Percentiles rank a stretch among this genome's conserved stretches.
Conservation (phyloP, 2,888 invertebrate species). For the Drosophila neotestacea region DNA sequence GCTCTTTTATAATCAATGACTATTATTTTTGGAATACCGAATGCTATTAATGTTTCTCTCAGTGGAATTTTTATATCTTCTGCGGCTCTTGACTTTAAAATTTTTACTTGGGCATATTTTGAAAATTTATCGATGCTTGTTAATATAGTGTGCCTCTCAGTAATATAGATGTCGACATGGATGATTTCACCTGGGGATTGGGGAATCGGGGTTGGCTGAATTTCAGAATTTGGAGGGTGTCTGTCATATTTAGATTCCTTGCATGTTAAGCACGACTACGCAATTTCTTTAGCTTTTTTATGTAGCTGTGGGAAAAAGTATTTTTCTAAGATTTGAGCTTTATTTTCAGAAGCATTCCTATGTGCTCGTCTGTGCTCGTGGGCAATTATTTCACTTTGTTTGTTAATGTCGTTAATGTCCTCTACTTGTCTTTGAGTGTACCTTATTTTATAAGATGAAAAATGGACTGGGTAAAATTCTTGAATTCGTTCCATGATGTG, state of each 20-base stretch:
- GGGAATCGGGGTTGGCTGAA: slow-evolving; percentile 1
- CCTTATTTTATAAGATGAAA: not conserved
- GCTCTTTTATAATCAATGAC: not conserved
- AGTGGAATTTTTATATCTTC: not conserved
- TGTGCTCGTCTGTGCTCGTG: not conserved
- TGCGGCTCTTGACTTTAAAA: not conserved
- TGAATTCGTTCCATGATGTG: slow-evolving; percentile 1
- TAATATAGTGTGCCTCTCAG: not conserved
- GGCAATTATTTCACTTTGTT: not conserved
- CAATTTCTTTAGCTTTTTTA: slow-evolving; percentile 2
- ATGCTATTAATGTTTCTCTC: not conserved
- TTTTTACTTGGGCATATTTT: not conserved
- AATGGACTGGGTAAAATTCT: not conserved
- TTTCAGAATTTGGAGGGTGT: not conserved
- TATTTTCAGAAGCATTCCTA: not conserved
- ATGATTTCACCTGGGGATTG: not conserved
- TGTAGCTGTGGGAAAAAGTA: not conserved
- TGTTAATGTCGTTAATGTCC: not conserved
- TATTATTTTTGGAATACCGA: not conserved
- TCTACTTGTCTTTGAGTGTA: not conserved
- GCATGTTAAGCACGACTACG: not conserved
- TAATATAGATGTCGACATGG: not conserved
- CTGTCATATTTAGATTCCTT: slow-evolving; percentile 4
- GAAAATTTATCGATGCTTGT: not conserved
- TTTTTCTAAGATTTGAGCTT: not conserved